Evolutionary conservation across 2,888 invertebrate species (phyloP), one percentile per base, ranked within the genome.

Genomic region (Mythimna ferrago): DNA sequence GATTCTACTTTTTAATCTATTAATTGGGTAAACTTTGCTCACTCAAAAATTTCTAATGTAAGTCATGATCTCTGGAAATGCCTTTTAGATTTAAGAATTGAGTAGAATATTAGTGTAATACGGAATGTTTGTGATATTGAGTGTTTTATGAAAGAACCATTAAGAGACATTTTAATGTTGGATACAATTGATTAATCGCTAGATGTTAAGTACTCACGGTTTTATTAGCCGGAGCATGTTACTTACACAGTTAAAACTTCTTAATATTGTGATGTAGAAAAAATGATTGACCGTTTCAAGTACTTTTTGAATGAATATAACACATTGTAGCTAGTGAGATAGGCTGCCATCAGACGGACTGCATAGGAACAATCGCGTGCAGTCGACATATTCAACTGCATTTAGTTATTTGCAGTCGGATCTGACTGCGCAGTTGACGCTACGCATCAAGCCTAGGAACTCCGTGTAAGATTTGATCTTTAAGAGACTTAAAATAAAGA

Each of bases 51-150:
- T 70, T 80, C 71, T 79, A 69, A 72, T 71, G 58, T 81, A 86
- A 87, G 87, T 85, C 88, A 92, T 94, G 95, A 95, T 95, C 95
- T 95, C 95, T 90, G 84, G 89, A 92, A 90, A 92, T 92, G 94
- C 93, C 93, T 94, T 94, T 90, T 93, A 93, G 89, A 87, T 84
- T 82, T 91, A 92, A 90, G 90, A 80, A 60, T 84, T 85, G 76
- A 88, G 80, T 87, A 87, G 86, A 88, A 85, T 85, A 85, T 78
- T 91, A 90, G 88, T 85, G 80, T 91, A 88, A 78, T 88, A 86
- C 87, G 89, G 84, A 87, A 90, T 91, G 89, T 91, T 92, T 93
- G 94, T 94, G 94, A 94, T 94, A 94, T 88, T 85, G 90, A 84
- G 81, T 80, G 80, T 80, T 53, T 77, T 80, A 75, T 76, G 63